A percentile compares a stretch with the other conserved stretches of the same genome.
These are phyloP conservation scores for Halisarca cf. caerulea DNA, from an alignment of 37 sponge, comb jelly and placozoan genomes.

Conservation along the genomic window DNA sequence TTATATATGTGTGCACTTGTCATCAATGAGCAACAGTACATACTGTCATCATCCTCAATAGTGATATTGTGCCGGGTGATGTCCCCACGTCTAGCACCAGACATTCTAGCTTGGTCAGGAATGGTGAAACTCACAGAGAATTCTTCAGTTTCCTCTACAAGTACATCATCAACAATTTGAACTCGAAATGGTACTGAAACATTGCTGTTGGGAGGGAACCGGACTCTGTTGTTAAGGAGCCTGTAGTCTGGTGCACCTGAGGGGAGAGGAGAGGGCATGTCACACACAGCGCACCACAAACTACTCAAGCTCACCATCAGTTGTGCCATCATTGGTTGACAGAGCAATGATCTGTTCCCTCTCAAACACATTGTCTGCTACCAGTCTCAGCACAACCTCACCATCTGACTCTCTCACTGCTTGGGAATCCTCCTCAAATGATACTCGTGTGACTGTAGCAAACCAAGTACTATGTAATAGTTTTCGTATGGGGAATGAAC, in stretches of 20 bases:
- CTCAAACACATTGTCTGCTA: neutral
- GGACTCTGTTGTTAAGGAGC: neutral
- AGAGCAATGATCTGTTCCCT: neutral
- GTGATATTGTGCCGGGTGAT: neutral
- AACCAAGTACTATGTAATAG: too few relatives aligned
- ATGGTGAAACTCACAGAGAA: neutral
- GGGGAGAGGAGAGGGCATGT: neutral
- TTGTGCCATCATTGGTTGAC: neutral
- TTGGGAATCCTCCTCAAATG: neutral
- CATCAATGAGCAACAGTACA: neutral
- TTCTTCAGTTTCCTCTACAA: neutral
- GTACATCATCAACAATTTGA: neutral
- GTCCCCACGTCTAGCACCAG: neutral
- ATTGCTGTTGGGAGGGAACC: neutral
- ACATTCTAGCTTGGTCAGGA: neutral
- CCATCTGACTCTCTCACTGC: neutral
- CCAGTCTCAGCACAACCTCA: neutral
- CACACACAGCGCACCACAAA: neutral
- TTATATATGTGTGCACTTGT: neutral
- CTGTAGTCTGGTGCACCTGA: neutral
- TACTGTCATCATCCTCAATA: slow-evolving; percentile 7
- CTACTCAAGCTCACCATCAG: neutral
- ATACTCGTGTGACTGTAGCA: too few relatives aligned
- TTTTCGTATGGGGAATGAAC: too few relatives aligned
- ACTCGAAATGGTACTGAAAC: neutral